Evolutionary conservation across 1,140 invertebrate species (phyloP).

Genomic region (Drosophila nebulosa): DNA sequence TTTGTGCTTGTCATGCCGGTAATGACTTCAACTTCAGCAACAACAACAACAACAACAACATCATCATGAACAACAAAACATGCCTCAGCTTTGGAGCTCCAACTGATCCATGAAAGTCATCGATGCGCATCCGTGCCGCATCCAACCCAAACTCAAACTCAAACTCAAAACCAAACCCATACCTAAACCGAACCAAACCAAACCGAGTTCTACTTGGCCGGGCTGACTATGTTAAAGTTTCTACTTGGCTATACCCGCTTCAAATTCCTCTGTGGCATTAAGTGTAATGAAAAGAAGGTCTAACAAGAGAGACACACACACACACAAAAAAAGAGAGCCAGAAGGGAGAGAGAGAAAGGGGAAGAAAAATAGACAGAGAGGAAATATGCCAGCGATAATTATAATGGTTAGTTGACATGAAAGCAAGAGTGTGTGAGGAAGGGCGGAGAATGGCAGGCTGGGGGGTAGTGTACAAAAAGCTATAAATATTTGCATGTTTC

Average conservation of each 20-base stretch:
- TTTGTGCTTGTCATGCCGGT: conserved; percentile 80
- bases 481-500: conserved; percentile 7
- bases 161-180: conserved; percentile 12
- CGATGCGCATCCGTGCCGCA: conserved; percentile 60
- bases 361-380: not conserved
- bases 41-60: conserved; percentile 35
- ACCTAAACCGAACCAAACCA: conserved; percentile 9
- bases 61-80: conserved; percentile 41
- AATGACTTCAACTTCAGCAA: conserved; percentile 62
- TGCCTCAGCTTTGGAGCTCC: conserved; percentile 68
- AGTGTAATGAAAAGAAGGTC: conserved; percentile 74
- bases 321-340: too few relatives aligned
- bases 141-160: conserved; percentile 35
- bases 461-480: conserved; percentile 3
- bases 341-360: not conserved
- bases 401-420: conserved; percentile 69
- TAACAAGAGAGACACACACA: conserved; percentile 48
- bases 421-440: conserved; percentile 32
- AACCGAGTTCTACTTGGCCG: conserved; percentile 44
- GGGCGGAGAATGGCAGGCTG: not conserved
- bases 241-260: conserved; percentile 59
- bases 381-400: conserved; percentile 64
- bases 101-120: conserved; percentile 79
- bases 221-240: conserved; percentile 45
- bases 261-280: conserved; percentile 77